Base-by-base conservation (phyloP, 2,888 invertebrate genomes). In the Brachypalpus laphriformis region DNA sequence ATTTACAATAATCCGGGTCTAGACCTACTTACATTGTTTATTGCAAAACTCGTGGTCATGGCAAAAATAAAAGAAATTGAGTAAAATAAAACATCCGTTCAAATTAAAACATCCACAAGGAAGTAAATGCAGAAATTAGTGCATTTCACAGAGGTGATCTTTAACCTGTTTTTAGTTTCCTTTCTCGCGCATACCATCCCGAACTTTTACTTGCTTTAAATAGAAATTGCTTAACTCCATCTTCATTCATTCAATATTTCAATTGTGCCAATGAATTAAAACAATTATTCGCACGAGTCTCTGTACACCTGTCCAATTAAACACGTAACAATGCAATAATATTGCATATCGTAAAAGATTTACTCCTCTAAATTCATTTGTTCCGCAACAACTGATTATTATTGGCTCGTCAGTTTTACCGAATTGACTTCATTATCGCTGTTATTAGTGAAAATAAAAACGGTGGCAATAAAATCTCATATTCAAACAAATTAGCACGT, bases 401-500 rank as follows among this genome's bases (percentile, higher is more conserved):
- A 56, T 77, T 59, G 45, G 61, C 54, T 42, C 49, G 70, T 77
- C 57, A 78, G 49, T 71, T 71, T 40, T 40, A 63, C 63, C 57
- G 25, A 74, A 70, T 51, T 59, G 9, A 65, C 70, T 83, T 70
- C 63, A 83, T 80, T 80, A 80, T 75, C 59, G 37, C 47, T 8
- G 37, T 56, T 66, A 65, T 37, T 75, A 61, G 66, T 61, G 49
- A 54, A 40, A 47, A 82, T 68, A 78, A 78, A 77, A 72, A 65
- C 74, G 25, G 70, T 63, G 57, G 80, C 80, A 80, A 85, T 80
- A 80, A 83, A 85, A 70, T 28, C 75, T 61, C 42, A 47, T 51
- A 80, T 56, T 72, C 63, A 51, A 78, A 51, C 83, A 75, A 85
- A 85, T 85, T 70, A 85, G 83, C 63, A 85, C 75, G 80, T 81